phyloP scores from a whole-genome alignment of 2,888 invertebrate genomes.

The Drosophila diplacantha region DNA sequence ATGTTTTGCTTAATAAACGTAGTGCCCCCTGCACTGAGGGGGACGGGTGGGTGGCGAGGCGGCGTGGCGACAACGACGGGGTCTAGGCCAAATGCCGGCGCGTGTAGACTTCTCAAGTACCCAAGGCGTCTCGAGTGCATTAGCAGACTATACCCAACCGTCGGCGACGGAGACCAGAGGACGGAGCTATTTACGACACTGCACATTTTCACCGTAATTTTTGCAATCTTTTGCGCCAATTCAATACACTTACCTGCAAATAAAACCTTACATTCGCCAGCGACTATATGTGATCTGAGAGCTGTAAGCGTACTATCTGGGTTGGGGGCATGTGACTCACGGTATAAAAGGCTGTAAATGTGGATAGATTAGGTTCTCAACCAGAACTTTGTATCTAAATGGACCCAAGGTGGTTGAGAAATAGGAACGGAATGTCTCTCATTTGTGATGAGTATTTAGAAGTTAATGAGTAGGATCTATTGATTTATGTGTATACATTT shows the following conservation, averaged over 20 bases:
- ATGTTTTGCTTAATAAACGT: slow-evolving; percentile 12
- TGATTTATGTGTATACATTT: background rate
- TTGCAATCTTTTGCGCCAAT: slow-evolving; percentile 29
- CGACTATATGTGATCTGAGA: background rate
- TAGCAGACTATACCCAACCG: slow-evolving; percentile 24
- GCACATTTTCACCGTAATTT: slow-evolving; percentile 43
- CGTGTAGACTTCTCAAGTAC: slow-evolving; percentile 63
- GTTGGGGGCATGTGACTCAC: slow-evolving; percentile 1
- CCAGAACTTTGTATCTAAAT: background rate
- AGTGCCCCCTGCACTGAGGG: background rate
- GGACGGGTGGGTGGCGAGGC: background rate
- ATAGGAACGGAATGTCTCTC: too few species aligned
- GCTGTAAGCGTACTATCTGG: background rate
- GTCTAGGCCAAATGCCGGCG: slow-evolving; percentile 51
- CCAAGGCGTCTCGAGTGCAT: slow-evolving; percentile 63
- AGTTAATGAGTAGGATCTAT: background rate
- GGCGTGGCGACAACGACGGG: background rate
- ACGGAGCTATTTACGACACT: slow-evolving; percentile 37
- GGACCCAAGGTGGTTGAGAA: background rate
- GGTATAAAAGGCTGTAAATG: background rate
- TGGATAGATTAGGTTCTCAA: background rate
- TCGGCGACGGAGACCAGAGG: background rate
- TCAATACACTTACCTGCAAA: slow-evolving; percentile 7
- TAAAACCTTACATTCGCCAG: background rate
- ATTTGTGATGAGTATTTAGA: background rate